Base-by-base conservation (phyloP, 2,888 invertebrate genomes). In the Ellobium chinense region DNA sequence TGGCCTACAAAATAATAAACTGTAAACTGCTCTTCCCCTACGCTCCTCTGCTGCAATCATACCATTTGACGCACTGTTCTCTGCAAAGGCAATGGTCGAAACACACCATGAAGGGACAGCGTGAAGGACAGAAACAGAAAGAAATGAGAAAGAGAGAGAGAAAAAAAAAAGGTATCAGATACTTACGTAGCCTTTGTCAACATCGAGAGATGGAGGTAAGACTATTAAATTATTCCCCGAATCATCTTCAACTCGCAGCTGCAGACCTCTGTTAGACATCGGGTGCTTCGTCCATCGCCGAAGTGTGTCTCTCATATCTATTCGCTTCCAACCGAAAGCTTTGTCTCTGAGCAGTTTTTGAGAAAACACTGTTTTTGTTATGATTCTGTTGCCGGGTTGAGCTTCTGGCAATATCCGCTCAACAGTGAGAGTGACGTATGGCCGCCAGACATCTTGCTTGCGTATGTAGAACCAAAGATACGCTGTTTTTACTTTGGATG, bases 401-500 rank as follows among this genome's bases (percentile, higher is more conserved):
- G 65, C 14, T n/a, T 74, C 56, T 36, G 74, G 72, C 1, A 72
- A 18, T 27, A 81, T 83, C 14, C 66, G 46, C 29, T 75, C 54
- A 21, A 78, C 29, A 18, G 60, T 60, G 5, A 75, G 31, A 4
- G 58, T 24, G 2, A 62, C 34, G n/a, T 7, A 72, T n/a, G 65
- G 58, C 34, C 34, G 31, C 12, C 46, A 31, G 24, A 21, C 14
- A 5, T 60, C 27, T 14, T 27, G 29, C 65, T 76, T 85, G 37
- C 85, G 77, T 7, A 89, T 81, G 79, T 89, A 89, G 54, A 89
- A 82, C 89, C 89, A 89, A n/a, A 91, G 75, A 7, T 84, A 82
- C 0, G 89, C 89, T 46, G 87, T 87, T 69, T 84, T 82, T 65
- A 89, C 83, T 27, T 84, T 82, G 24, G 86, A 77, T 9, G 86